These are phyloP conservation scores for Spheniscus mendiculus DNA, from an alignment of 2,113 vertebrate species.

Conservation along the genomic window DNA sequence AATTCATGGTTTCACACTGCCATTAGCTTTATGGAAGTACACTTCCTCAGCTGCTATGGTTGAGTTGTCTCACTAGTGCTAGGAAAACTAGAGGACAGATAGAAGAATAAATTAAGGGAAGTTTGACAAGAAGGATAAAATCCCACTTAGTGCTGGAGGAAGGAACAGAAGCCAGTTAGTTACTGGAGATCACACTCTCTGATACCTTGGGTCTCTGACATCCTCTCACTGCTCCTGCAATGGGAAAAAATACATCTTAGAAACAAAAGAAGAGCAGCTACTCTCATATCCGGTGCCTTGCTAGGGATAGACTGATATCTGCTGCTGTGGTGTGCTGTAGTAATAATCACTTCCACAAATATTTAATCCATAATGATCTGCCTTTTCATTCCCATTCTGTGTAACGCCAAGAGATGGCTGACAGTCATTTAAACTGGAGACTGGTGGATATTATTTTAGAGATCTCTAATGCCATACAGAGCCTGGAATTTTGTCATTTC, in stretches of 20 bases:
- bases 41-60: background rate
- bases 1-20: background rate
- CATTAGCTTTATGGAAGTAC: background rate
- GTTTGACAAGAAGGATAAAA: conserved; percentile 21
- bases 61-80: background rate
- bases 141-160: background rate
- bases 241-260: background rate
- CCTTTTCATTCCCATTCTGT: background rate
- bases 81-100: background rate
- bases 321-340: background rate
- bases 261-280: conserved; percentile 18
- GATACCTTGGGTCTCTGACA: conserved; percentile 24
- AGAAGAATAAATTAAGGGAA: background rate
- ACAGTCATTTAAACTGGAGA: background rate
- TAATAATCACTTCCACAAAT: conserved; percentile 30
- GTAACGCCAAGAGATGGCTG: background rate
- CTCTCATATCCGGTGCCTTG: conserved; percentile 26
- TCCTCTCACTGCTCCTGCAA: background rate
- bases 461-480: conserved; percentile 11
- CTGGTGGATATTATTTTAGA: conserved; percentile 35
- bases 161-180: conserved; percentile 12
- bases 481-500: conserved; percentile 39
- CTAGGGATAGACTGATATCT: conserved; percentile 7
- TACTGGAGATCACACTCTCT: background rate
- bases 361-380: conserved; percentile 40